A percentile compares a stretch with the other conserved stretches of the same genome.
Conservation (phyloP, 2,888 invertebrate genomes). For the Aplocera efformata region DNA sequence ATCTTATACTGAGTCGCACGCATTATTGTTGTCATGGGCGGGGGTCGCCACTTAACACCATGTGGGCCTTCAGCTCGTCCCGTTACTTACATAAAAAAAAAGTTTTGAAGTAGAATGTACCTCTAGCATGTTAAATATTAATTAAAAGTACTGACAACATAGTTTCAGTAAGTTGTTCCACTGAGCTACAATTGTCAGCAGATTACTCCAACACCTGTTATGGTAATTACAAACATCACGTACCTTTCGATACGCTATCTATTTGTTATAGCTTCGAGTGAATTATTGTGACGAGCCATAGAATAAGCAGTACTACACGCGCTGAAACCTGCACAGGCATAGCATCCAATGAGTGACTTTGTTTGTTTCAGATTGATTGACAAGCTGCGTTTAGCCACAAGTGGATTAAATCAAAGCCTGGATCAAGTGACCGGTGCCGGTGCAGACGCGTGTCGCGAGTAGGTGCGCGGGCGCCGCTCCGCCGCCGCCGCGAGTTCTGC, state of each 20-base stretch:
- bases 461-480: slow-evolving; percentile 36
- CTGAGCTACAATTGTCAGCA: slow-evolving; percentile 13
- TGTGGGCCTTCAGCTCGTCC: too few species aligned
- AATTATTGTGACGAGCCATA: background rate
- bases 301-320: background rate
- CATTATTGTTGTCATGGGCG: too few species aligned
- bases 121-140: too few species aligned
- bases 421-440: slow-evolving; percentile 44
- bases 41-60: too few species aligned
- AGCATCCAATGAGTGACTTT: slow-evolving; percentile 12
- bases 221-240: slow-evolving; percentile 22
- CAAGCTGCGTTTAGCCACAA: slow-evolving; percentile 38
- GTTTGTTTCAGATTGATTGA: slow-evolving; percentile 36
- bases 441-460: too few species aligned
- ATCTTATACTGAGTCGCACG: too few species aligned
- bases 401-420: slow-evolving; percentile 56
- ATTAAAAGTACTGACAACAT: too few species aligned
- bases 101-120: too few species aligned
- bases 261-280: background rate
- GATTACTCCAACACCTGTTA: slow-evolving; percentile 23
- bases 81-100: too few species aligned
- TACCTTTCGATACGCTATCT: slow-evolving; percentile 13
- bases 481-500: slow-evolving; percentile 29
- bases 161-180: background rate
- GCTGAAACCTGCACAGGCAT: background rate